Base-by-base conservation (phyloP, 2,797 vertebrate species). In the Stomatorhinus walkeri region DNA sequence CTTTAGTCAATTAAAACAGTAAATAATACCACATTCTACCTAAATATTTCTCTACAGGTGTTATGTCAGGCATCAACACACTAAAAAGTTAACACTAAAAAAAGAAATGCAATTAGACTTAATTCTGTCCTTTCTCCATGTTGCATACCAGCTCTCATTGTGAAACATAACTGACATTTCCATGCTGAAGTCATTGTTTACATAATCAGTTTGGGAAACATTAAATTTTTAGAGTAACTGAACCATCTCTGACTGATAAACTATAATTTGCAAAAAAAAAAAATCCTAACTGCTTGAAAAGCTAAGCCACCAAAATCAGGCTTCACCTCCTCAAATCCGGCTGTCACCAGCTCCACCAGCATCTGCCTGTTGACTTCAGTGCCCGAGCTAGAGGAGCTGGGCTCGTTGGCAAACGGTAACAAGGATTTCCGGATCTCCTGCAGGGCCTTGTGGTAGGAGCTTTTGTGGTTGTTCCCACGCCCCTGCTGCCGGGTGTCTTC, bases 361-460 rank as follows among this genome's bases (percentile, higher is more conserved):
- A 97, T 97, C 68, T 97, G 97, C 90, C 96, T 95, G 95, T 97
- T 97, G 61, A 96, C 93, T 90, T 98, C 97, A 0, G 94, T 92
- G 90, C 93, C 93, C 81, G 95, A 91, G 28, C 94, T 93, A 61
- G 96, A 94, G 59, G 95, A 93, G 87, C 91, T 95, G 0, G 97
- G 90, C 92, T 97, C 97, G 0, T 97, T 98, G 85, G 97, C 97
- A 90, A 98, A 99, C 14, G 98, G 98, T 91, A 96, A 92, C 87
- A 99, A 94, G 1, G 98, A 99, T 90, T 97, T 97, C 88, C 98
- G 96, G 90, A 99, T 99, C 95, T 99, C 97, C 94, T 98, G 97
- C 89, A 99, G 93, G 83, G 97, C 97, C 93, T 98, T 98, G 88
- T 98, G 97, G 88, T 99, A 94, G 0, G 96, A 96, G 89, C 97